Evolutionary conservation across 2,888 invertebrate species (phyloP).

Genomic region (Buathra laborator): DNA sequence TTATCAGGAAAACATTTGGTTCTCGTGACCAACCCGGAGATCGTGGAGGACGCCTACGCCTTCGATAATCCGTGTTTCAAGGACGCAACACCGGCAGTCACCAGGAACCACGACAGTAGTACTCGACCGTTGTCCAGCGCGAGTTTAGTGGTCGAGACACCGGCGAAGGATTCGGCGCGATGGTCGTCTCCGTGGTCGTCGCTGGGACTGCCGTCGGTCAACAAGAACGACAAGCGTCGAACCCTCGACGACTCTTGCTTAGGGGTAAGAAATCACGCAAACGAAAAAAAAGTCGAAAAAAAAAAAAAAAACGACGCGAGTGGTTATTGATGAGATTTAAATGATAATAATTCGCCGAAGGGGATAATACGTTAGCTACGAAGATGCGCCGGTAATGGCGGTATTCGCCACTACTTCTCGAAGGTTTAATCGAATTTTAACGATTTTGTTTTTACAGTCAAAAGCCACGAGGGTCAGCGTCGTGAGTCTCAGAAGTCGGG

Average conservation of each 20-base stretch:
- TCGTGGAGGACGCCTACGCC: conserved; percentile 91
- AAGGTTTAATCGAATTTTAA: conserved; percentile 24
- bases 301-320: background rate
- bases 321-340: conserved; percentile 28
- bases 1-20: conserved; percentile 90
- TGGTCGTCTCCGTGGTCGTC: conserved; percentile 85
- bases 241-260: conserved; percentile 88
- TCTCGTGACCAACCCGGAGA: conserved; percentile 91
- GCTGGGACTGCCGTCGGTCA: conserved; percentile 81
- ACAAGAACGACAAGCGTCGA: conserved; percentile 86
- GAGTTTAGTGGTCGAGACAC: conserved; percentile 71
- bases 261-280: conserved; percentile 83
- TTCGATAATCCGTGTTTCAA: conserved; percentile 94
- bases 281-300: background rate
- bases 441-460: conserved; percentile 82
- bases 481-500: conserved; percentile 93
- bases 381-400: background rate
- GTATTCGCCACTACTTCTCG: too few species aligned
- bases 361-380: background rate
- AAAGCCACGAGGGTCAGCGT: conserved; percentile 87
- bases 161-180: conserved; percentile 76
- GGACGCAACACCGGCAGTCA: conserved; percentile 83
- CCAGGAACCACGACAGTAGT: conserved; percentile 76
- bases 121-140: conserved; percentile 74
- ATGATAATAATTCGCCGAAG: background rate